Evolutionary conservation across 2,797 vertebrate genomes (phyloP).

Genomic region (Lophius americanus): DNA sequence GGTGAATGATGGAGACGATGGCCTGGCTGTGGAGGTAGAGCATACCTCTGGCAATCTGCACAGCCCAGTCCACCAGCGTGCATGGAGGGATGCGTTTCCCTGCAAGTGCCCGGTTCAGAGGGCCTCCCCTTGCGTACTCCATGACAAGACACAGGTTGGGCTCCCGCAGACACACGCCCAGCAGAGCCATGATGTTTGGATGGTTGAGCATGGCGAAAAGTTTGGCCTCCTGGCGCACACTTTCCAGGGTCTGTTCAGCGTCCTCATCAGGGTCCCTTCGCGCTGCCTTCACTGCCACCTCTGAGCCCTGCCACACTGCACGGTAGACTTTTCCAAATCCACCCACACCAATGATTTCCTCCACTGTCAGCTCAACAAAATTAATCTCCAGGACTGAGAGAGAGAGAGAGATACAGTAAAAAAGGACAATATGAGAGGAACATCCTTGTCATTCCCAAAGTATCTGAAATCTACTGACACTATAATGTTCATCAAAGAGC

Average conservation of each 20-base stretch:
- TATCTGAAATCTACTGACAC: background rate
- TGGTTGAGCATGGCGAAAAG: slow-evolving; percentile 96
- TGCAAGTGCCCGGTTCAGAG: slow-evolving; percentile 92
- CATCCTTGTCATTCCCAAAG: background rate
- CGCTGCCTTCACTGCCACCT: slow-evolving; percentile 97
- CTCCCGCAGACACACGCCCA: slow-evolving; percentile 92
- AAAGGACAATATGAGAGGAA: slow-evolving; percentile 6
- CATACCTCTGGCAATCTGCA: slow-evolving; percentile 95
- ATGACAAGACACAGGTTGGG: slow-evolving; percentile 96
- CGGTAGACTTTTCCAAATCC: slow-evolving; percentile 98
- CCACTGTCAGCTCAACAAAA: slow-evolving; percentile 91
- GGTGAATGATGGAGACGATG: slow-evolving; percentile 94
- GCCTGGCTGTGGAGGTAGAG: slow-evolving; percentile 94
- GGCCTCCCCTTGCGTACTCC: slow-evolving; percentile 94
- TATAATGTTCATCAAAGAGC: background rate
- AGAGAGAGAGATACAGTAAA: slow-evolving; percentile 3
- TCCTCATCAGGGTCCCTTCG: slow-evolving; percentile 96
- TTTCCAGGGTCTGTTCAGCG: slow-evolving; percentile 91
- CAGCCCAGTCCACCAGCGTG: slow-evolving; percentile 97
- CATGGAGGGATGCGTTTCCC: slow-evolving; percentile 95
- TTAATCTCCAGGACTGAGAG: slow-evolving; percentile 92
- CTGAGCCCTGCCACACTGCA: slow-evolving; percentile 89
- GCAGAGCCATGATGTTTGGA: slow-evolving; percentile 94
- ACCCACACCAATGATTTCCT: slow-evolving; percentile 96
- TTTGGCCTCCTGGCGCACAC: slow-evolving; percentile 96